Conservation (phyloP, 1,140 invertebrate species). For the Hermetia illucens region DNA sequence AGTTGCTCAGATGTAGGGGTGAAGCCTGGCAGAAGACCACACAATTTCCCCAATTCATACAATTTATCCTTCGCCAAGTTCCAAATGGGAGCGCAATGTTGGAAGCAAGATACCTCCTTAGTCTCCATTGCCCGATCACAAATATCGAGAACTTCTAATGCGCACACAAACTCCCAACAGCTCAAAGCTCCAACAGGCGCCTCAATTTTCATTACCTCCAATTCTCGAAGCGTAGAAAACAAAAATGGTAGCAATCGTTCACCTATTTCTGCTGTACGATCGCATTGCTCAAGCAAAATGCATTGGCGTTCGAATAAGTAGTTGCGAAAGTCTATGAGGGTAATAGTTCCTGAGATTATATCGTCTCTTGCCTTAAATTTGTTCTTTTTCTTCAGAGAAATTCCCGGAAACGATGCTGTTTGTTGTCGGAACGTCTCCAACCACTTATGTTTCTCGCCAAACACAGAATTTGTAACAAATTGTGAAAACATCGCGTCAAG, state of each 20-base stretch:
- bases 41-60: conserved; percentile 72
- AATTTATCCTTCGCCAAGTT: conserved; percentile 88
- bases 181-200: conserved; percentile 68
- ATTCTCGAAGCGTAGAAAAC: conserved; percentile 25
- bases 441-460: conserved; percentile 72
- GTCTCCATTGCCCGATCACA: conserved; percentile 56
- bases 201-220: conserved; percentile 25
- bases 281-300: conserved; percentile 27
- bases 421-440: conserved; percentile 58
- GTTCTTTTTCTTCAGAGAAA: conserved; percentile 52
- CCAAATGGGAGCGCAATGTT: conserved; percentile 80
- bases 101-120: conserved; percentile 50
- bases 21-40: conserved; percentile 80
- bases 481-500: conserved; percentile 93
- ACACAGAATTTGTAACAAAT: conserved; percentile 83
- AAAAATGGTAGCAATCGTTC: conserved; percentile 23
- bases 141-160: conserved; percentile 72
- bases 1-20: conserved; percentile 73
- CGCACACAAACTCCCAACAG: conserved; percentile 88
- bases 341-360: conserved; percentile 53
- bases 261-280: conserved; percentile 25
- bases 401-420: conserved; percentile 67
- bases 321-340: conserved; percentile 80
- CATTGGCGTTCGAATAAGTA: conserved; percentile 91
- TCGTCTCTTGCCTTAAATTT: conserved; percentile 52